Evolutionary conservation across 2,113 vertebrate species (phyloP).

Genomic region (Heterocephalus glaber): DNA sequence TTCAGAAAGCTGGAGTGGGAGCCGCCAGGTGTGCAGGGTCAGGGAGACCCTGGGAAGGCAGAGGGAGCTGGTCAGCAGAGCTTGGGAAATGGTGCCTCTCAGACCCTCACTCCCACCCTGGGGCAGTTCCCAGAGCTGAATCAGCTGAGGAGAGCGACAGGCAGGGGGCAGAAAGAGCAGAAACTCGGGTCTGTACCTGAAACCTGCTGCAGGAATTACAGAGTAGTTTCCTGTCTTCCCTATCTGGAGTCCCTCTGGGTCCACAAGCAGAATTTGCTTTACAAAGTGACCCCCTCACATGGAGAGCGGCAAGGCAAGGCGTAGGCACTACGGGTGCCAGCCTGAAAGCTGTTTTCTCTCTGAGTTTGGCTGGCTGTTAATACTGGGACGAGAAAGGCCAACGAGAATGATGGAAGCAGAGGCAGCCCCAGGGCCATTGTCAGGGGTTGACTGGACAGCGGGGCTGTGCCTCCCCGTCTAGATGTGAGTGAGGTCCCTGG

Average conservation of each 20-base stretch:
- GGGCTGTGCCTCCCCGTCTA: background rate
- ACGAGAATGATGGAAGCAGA: background rate
- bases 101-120: accelerated
- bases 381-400: background rate
- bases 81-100: background rate
- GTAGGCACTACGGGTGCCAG: background rate
- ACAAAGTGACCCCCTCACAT: background rate
- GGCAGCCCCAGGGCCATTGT: background rate
- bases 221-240: background rate
- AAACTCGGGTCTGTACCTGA: background rate
- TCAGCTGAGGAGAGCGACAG: background rate
- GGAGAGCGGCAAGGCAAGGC: background rate
- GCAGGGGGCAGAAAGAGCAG: background rate
- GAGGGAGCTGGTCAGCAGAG: too few relatives aligned
- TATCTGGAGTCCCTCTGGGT: background rate
- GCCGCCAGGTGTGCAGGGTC: background rate
- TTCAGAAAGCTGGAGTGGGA: background rate
- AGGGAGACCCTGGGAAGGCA: background rate
- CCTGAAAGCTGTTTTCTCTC: background rate
- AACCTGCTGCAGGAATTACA: background rate
- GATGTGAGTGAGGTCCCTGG: background rate
- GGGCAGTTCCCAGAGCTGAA: background rate
- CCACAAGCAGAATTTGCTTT: background rate
- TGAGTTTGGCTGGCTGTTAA: background rate
- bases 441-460: background rate